Conservation (phyloP, 2,113 vertebrate genomes). For the Sapajus apella region DNA sequence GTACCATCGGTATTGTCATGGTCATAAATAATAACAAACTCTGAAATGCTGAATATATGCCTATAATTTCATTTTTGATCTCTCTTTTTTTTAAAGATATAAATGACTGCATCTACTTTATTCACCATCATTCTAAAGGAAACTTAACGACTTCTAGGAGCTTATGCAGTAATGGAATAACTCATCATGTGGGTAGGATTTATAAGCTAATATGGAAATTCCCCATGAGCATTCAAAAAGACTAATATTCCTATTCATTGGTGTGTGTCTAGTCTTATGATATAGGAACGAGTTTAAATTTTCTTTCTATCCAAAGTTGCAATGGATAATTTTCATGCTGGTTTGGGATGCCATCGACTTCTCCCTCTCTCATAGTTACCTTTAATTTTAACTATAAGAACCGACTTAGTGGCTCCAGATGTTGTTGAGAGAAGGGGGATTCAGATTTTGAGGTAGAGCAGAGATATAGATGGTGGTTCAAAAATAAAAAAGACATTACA, state of each 20-base stretch:
- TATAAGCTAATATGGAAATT: slow-evolving; percentile 34
- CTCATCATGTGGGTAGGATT: slow-evolving; percentile 7
- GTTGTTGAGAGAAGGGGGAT: not conserved
- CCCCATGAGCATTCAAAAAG: not conserved
- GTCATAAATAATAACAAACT: slow-evolving; percentile 49
- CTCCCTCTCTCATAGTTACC: not conserved
- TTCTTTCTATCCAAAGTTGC: not conserved
- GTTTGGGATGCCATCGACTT: not conserved
- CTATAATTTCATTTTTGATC: slow-evolving; percentile 41
- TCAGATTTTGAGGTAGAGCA: not conserved
- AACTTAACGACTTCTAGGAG: slow-evolving; percentile 16
- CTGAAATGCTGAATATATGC: slow-evolving; percentile 43
- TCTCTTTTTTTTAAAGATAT: slow-evolving; percentile 10
- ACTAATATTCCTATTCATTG: not conserved
- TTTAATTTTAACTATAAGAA: slow-evolving; percentile 2
- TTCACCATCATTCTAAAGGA: not conserved
- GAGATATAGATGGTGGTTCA: not conserved
- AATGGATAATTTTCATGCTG: not conserved
- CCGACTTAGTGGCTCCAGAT: not conserved
- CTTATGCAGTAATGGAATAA: not conserved
- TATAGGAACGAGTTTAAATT: not conserved
- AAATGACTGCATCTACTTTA: slow-evolving; percentile 15
- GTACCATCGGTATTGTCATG: not conserved
- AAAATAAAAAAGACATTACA: not conserved
- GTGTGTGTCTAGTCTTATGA: not conserved